These are phyloP conservation scores for Diphyllodes magnificus DNA, from an alignment of 2,113 vertebrate genomes.

Conservation along the genomic window DNA sequence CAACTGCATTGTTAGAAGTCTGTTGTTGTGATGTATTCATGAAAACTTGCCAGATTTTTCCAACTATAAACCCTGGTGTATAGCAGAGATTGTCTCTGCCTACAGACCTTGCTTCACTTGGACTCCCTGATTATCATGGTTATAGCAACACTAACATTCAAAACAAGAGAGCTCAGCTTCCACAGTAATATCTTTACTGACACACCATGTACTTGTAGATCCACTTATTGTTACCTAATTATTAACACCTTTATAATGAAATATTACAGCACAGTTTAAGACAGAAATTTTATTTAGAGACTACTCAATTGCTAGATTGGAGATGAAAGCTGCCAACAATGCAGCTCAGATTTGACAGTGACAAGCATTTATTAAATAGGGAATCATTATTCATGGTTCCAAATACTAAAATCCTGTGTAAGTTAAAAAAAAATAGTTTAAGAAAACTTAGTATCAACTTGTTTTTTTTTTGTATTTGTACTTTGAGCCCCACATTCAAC, in stretches of 20 bases:
- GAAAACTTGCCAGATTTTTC: slow-evolving; percentile 30
- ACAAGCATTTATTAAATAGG: neutral
- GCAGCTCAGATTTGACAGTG: neutral
- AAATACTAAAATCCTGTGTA: neutral
- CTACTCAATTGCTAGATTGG: neutral
- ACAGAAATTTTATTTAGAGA: neutral
- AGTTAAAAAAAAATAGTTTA: neutral
- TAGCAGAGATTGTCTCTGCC: neutral
- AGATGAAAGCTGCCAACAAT: neutral
- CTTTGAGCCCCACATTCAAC: neutral
- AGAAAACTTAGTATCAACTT: neutral
- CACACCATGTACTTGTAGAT: neutral
- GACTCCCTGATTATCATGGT: neutral
- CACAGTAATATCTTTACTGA: neutral
- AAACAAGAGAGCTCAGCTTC: neutral
- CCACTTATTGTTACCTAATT: neutral
- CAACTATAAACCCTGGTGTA: neutral
- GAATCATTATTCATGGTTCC: neutral
- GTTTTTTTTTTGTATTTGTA: neutral
- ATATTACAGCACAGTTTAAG: neutral
- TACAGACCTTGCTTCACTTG: neutral
- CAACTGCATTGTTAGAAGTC: neutral
- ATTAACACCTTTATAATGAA: neutral
- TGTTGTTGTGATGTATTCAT: neutral
- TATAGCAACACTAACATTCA: neutral